These are phyloP conservation scores for Colistium nudipinnis DNA, from an alignment of 2,113 vertebrate genomes.

Conservation along the genomic window DNA sequence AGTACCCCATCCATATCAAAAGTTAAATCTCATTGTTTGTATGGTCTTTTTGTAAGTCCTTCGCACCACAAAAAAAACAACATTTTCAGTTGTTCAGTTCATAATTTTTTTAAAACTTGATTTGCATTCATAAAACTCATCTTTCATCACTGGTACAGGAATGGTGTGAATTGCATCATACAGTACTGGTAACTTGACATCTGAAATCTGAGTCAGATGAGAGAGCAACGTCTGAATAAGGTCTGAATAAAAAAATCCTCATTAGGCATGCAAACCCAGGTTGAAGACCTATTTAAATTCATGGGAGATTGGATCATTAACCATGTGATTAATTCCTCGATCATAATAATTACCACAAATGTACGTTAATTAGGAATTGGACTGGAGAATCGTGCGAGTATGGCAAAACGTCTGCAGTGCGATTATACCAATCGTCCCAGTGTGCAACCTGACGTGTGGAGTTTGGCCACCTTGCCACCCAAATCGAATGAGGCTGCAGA, in stretches of 20 bases:
- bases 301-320: conserved; percentile 51
- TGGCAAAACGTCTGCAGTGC: conserved; percentile 33
- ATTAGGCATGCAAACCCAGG: conserved; percentile 55
- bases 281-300: conserved; percentile 57
- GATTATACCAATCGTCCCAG: conserved; percentile 34
- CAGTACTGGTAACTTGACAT: conserved; percentile 31
- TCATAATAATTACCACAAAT: conserved; percentile 62
- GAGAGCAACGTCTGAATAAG: conserved; percentile 29
- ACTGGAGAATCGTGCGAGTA: conserved; percentile 35
- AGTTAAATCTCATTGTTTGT: conserved; percentile 13
- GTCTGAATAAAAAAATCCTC: conserved; percentile 12
- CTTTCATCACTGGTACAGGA: conserved; percentile 10
- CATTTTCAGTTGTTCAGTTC: no score
- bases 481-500: conserved; percentile 61
- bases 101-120: not conserved
- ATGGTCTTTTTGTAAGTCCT: conserved; percentile 1
- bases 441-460: conserved; percentile 33
- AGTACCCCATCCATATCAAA: conserved; percentile 10
- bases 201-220: conserved; percentile 40
- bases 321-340: conserved; percentile 59
- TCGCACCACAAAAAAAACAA: not conserved
- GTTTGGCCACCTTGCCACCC: conserved; percentile 15
- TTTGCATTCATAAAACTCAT: conserved; percentile 18
- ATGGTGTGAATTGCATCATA: conserved; percentile 35
- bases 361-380: conserved; percentile 47